Evolutionary conservation across 2,113 vertebrate species (phyloP).

Genomic region (Bucco capensis): DNA sequence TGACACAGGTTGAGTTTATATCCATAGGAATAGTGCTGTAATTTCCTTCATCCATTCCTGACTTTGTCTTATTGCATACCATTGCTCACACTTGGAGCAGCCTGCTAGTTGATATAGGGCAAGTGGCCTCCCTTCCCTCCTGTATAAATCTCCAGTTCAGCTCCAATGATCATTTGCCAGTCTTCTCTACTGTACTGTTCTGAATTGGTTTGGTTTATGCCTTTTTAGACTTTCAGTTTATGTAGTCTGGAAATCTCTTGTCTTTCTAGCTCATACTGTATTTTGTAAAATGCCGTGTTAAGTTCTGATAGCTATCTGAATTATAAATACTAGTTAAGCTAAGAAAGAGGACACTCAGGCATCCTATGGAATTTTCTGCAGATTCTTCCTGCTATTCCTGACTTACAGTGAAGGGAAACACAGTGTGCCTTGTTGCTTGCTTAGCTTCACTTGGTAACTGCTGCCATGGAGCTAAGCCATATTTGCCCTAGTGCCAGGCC

Average conservation of each 20-base stretch:
- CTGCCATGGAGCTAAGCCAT: background rate
- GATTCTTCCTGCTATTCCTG: background rate
- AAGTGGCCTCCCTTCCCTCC: background rate
- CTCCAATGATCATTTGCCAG: background rate
- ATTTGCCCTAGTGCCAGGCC: background rate
- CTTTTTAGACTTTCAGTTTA: background rate
- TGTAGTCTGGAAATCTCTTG: background rate
- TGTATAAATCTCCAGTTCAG: background rate
- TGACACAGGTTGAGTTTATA: conserved; percentile 19
- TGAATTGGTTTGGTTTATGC: background rate
- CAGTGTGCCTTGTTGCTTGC: background rate
- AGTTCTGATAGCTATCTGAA: background rate
- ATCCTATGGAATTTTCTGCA: background rate
- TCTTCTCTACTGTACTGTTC: background rate
- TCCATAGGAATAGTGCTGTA: background rate
- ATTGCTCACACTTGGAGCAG: background rate
- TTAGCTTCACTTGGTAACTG: background rate
- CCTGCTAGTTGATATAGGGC: background rate
- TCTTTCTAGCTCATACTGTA: background rate
- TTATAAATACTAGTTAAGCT: background rate
- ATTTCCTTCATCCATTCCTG: conserved; percentile 14
- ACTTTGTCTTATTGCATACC: background rate
- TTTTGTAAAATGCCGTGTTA: background rate
- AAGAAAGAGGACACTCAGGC: background rate
- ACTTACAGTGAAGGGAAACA: background rate